Evolutionary conservation across 2,113 vertebrate species (phyloP).

Genomic region (Galeopterus variegatus): DNA sequence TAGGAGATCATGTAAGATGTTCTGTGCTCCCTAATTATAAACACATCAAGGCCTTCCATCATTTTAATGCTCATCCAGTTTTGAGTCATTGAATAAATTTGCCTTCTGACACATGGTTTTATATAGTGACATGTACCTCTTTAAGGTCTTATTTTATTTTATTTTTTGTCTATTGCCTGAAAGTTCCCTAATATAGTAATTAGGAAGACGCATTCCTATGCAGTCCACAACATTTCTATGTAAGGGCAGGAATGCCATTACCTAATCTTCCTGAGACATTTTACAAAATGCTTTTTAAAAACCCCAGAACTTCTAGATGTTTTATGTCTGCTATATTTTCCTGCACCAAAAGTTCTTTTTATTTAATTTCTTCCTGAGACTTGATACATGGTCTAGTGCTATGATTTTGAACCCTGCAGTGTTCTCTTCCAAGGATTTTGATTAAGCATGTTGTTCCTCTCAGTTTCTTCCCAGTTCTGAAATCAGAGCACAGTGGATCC

Average conservation of each 20-base stretch:
- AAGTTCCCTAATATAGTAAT: constrained; percentile 19
- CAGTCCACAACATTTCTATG: neutral
- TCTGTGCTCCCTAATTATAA: neutral
- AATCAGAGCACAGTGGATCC: neutral
- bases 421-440: constrained; percentile 33
- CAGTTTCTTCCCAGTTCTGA: neutral
- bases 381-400: neutral
- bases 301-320: neutral
- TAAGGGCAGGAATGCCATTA: neutral
- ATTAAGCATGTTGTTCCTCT: neutral
- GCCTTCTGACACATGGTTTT: constrained; percentile 34
- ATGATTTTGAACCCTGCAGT: constrained; percentile 25
- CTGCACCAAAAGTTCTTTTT: constrained; percentile 30
- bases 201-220: neutral
- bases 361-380: constrained; percentile 41
- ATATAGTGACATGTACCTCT: neutral
- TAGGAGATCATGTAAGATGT: neutral
- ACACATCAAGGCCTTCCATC: neutral
- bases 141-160: constrained; percentile 54
- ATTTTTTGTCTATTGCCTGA: constrained; percentile 14
- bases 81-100: constrained; percentile 5
- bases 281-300: constrained; percentile 14
- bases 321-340: constrained; percentile 48
- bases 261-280: constrained; percentile 25
- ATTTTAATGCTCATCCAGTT: constrained; percentile 21